Conservation (phyloP, 2,113 vertebrate genomes). For the Ammospiza nelsoni region DNA sequence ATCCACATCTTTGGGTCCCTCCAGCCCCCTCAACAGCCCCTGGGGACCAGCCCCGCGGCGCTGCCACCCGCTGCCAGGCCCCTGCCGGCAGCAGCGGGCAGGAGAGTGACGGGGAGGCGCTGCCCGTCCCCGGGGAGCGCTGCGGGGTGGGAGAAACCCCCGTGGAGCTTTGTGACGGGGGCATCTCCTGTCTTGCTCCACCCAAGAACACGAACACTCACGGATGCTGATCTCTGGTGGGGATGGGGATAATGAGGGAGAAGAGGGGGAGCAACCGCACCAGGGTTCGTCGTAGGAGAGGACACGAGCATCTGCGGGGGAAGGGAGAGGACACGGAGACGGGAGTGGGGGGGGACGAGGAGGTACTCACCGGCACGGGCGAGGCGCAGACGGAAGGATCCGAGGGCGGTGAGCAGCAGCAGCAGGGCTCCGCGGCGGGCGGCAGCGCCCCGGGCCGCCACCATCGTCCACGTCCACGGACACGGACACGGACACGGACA, state of each 20-base stretch:
- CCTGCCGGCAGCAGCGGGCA: not conserved
- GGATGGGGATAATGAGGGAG: not conserved
- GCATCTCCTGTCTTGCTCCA: not conserved
- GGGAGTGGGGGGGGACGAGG: not conserved
- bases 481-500: not conserved
- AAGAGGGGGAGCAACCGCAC: not conserved
- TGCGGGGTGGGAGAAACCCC: not conserved
- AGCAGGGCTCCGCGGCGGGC: constrained; percentile 8
- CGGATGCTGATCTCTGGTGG: not conserved
- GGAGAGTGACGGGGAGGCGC: not conserved
- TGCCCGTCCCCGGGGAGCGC: not conserved
- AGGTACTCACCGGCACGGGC: constrained; percentile 3
- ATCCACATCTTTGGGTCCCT: not conserved
- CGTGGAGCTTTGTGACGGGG: not conserved
- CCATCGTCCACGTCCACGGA: not conserved
- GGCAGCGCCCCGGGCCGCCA: not conserved
- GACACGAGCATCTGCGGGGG: not conserved
- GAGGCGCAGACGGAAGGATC: not conserved
- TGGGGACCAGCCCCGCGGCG: not conserved
- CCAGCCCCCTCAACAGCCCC: not conserved
- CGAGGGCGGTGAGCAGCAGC: not conserved
- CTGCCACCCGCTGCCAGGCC: not conserved
- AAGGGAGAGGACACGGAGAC: not conserved
- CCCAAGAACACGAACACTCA: not conserved
- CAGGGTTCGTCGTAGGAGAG: not conserved